A percentile compares a stretch with the other conserved stretches of the same genome.
phyloP scores from a whole-genome alignment of 2,888 invertebrate genomes.

The Caenorhabditis auriculariae region DNA sequence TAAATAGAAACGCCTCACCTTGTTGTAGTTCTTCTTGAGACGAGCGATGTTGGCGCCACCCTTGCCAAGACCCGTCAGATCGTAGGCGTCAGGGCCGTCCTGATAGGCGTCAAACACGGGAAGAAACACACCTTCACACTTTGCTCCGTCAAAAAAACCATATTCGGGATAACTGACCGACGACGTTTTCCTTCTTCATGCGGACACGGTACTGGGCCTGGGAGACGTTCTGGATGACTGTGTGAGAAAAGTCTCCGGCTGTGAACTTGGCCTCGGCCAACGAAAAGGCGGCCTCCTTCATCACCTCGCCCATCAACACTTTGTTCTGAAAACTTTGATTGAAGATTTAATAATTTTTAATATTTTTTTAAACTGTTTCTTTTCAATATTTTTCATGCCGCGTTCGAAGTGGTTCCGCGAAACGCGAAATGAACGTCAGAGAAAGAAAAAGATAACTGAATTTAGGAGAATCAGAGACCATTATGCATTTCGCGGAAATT shows the following conservation, averaged over 20 bases:
- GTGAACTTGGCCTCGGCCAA: conserved; percentile 98
- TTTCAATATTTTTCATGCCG: too few species aligned
- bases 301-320: conserved; percentile 95
- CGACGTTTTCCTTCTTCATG: conserved; percentile 93
- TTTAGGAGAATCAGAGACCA: too few species aligned
- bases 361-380: not conserved
- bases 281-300: conserved; percentile 99
- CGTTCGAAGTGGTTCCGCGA: too few species aligned
- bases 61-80: conserved; percentile 90
- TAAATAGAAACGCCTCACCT: conserved; percentile 60
- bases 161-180: conserved; percentile 71
- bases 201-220: conserved; percentile 88
- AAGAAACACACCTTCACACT: conserved; percentile 80
- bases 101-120: conserved; percentile 92
- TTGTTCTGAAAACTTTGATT: conserved; percentile 76
- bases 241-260: conserved; percentile 95
- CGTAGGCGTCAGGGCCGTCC: conserved; percentile 92
- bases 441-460: too few species aligned
- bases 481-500: too few species aligned
- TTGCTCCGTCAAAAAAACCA: not conserved
- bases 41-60: conserved; percentile 96
- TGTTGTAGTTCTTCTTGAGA: conserved; percentile 91
- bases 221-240: conserved; percentile 94
- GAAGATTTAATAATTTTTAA: too few species aligned
- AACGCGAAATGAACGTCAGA: too few species aligned